Evolutionary conservation across 2,797 vertebrate genomes (phyloP), one percentile per base, ranked within the genome.

Genomic region (Hydrocynus forskahlii): DNA sequence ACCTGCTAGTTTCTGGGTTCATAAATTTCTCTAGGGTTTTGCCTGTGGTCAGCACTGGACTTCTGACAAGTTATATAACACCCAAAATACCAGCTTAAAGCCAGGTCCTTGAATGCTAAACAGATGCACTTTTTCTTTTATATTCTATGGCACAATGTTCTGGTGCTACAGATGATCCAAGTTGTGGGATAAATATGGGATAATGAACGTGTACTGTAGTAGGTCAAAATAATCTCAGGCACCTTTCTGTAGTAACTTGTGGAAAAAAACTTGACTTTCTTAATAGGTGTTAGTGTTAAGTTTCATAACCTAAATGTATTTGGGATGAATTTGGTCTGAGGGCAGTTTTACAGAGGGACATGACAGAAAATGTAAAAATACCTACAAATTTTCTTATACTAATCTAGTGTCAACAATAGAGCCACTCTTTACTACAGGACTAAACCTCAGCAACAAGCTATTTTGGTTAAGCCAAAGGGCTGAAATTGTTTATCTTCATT

Each of bases 161-260:
- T 62, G 43, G 64, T 43, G 71, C 82, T 88, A 86, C 84, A 90
- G 87, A 25, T 81, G 79, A 75, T 89, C 88, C 79, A 78, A 91
- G 88, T 90, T 91, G 92, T 85, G 69, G 64, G 73, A 88, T 89
- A 92, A 90, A 92, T 90, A 90, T 91, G 89, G 91, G 91, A 89
- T 89, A 91, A 88, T 90, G 35, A 90, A 85, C 88, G 91, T 12
- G 48, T 50, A 29, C 29, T 50, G 7, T 93, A 93, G 92, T 92
- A 89, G 88, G 81, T 87, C 90, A 89, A 91, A 88, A 88, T 45
- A 45, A 45, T 45, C 43, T 45, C 43, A 45, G 43, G 43, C 7
- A 7, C 8, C 43, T 10, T 45, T 45, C 10, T 45, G 1, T 2
- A 45, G 43, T 45, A 2, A 45, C 10, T 8, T 45, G 8, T 45